These are phyloP conservation scores for Graphium colonna DNA, from an alignment of 2,888 invertebrate species.

Conservation along the genomic window DNA sequence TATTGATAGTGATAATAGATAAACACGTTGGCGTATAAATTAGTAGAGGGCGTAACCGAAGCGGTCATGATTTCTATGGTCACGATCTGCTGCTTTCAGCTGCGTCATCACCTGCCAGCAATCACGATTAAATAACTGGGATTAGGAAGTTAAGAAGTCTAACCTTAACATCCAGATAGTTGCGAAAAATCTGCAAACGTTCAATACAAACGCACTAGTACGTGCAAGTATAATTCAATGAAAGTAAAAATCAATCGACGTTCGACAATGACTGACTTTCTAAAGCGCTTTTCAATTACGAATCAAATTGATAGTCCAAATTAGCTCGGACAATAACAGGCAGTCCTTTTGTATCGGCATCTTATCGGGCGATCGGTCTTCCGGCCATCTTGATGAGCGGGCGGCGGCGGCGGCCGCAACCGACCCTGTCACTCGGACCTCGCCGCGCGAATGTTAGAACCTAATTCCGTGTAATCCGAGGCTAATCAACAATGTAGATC, in stretches of 20 bases:
- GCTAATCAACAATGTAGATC: conserved; percentile 76
- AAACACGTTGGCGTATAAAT: conserved; percentile 11
- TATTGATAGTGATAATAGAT: conserved; percentile 1
- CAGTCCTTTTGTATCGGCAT: conserved; percentile 49
- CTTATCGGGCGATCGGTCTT: conserved; percentile 55
- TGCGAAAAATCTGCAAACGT: neutral
- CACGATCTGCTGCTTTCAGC: conserved; percentile 34
- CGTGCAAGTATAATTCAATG: conserved; percentile 22
- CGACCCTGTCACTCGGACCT: conserved; percentile 63
- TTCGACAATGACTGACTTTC: conserved; percentile 69
- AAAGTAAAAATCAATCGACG: conserved; percentile 33
- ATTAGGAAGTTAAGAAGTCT: neutral
- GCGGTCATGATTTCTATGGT: conserved; percentile 37
- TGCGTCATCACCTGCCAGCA: conserved; percentile 28
- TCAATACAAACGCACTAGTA: neutral
- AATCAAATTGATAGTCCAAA: conserved; percentile 56
- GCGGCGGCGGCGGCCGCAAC: conserved; percentile 57
- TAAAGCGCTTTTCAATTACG: conserved; percentile 59
- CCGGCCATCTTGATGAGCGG: conserved; percentile 45
- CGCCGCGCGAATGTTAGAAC: conserved; percentile 60
- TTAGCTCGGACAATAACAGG: conserved; percentile 49
- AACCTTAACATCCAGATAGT: neutral
- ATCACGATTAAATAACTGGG: neutral
- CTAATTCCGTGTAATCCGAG: conserved; percentile 68
- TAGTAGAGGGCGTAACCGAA: conserved; percentile 43